Base-by-base conservation (phyloP, 2,888 invertebrate species). In the Phengaris arion region DNA sequence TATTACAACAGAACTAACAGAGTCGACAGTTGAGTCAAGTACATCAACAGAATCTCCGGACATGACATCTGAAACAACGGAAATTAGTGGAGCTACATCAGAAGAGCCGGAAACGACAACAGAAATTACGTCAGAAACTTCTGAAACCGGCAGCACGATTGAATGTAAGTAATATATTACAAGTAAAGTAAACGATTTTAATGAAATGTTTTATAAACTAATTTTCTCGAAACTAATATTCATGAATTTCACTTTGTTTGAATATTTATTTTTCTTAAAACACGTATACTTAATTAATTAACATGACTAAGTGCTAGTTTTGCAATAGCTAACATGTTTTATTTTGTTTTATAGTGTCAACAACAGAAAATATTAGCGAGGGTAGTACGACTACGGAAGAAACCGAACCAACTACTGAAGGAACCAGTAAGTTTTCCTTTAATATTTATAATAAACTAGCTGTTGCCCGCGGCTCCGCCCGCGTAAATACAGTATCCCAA, bases 341-440 rank as follows among this genome's bases (percentile, higher is more conserved):
- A 12, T n/a, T 69, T 69, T 69, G 2, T 55, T 55, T 73, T 55
- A 54, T 22, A 74, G 74, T 51, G 48, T 55, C 35, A n/a, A 74
- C 57, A 48, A 75, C 76, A 15, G 77, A 76, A 15, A 55, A 52
- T 46, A 78, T 81, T 2, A 77, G 74, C n/a, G 78, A 78, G 76
- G 51, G 75, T 22, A 68, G 68, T 70, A 68, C 76, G 52, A 74
- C 78, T 46, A 75, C 77, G n/a, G 73, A 55, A 48, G 81, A 80
- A 45, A 76, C 78, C 12, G 80, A 78, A 68, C 76, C 74, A 72
- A 75, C 78, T 46, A 55, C 78, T 45, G 79, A 75, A 15, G 76
- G 75, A 55, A 81, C 82, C 7, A 79, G 79, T 77, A 75, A 74
- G 64, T 74, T 55, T 48, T 46, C 12, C 7, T 55, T 68, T n/a